Conservation (phyloP, 2,797 vertebrate genomes). For the Sylvia borin region DNA sequence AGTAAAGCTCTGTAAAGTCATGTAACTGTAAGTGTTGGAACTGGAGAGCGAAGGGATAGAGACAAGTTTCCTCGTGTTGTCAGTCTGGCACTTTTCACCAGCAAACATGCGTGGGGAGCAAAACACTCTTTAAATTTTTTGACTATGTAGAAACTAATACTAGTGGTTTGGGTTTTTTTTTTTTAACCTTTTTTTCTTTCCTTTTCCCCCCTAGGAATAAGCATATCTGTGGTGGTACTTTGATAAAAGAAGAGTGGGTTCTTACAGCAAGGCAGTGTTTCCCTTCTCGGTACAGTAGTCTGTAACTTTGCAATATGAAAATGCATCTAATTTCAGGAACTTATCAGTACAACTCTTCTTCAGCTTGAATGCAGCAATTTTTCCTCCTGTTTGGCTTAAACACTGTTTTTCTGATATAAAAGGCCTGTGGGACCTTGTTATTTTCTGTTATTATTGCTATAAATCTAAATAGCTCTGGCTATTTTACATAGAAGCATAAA, state of each 20-base stretch:
- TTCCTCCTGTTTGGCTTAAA: conserved; percentile 33
- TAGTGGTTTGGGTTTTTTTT: fast-evolving
- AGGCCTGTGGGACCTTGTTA: background rate
- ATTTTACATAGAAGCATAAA: conserved; percentile 7
- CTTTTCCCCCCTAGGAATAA: conserved; percentile 77
- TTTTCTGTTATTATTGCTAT: conserved; percentile 21
- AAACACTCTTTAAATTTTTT: background rate
- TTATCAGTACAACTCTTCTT: background rate
- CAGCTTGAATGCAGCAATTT: background rate
- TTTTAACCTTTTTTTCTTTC: background rate
- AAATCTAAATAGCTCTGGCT: background rate
- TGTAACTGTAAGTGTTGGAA: background rate
- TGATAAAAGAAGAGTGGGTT: conserved; percentile 95
- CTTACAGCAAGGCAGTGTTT: conserved; percentile 96
- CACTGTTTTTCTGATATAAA: background rate
- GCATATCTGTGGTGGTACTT: conserved; percentile 94
- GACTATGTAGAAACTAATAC: background rate
- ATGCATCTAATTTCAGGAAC: background rate
- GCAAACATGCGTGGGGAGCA: background rate
- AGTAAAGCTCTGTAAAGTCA: background rate
- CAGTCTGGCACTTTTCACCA: background rate
- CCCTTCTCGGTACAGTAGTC: conserved; percentile 82
- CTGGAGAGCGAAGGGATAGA: background rate
- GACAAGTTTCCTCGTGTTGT: background rate
- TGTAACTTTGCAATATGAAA: background rate